Percentiles rank a stretch among this genome's conserved stretches.
phyloP scores from a whole-genome alignment of 2,113 vertebrate genomes.

The Sphaerodactylus townsendi region DNA sequence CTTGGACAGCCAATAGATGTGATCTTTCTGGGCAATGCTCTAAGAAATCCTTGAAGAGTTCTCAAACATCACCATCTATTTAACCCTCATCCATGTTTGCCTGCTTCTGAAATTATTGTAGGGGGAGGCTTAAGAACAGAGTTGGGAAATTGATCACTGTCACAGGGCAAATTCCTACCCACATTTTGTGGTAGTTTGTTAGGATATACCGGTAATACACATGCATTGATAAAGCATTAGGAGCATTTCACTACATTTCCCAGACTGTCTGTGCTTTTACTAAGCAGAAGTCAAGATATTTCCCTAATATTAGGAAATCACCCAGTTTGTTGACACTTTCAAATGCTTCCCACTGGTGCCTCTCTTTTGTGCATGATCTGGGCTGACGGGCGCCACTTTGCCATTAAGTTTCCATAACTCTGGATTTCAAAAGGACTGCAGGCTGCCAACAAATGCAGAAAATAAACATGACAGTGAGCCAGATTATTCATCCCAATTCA shows the following conservation, averaged over 20 bases:
- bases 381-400: neutral
- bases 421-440: slow-evolving; percentile 13
- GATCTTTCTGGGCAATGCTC: too few species aligned
- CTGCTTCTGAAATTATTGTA: too few species aligned
- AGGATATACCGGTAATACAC: too few species aligned
- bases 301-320: neutral
- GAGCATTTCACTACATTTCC: neutral
- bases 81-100: too few species aligned
- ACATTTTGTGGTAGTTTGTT: too few species aligned
- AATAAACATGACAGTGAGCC: slow-evolving; percentile 41
- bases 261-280: neutral
- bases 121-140: too few species aligned
- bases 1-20: too few species aligned
- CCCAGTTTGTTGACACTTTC: neutral
- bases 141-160: too few species aligned
- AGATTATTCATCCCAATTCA: slow-evolving; percentile 27
- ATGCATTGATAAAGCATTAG: too few species aligned
- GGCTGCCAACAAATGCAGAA: slow-evolving; percentile 37
- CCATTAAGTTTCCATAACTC: neutral
- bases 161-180: too few species aligned
- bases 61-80: too few species aligned
- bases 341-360: neutral
- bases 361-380: neutral
- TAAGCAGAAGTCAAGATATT: neutral
- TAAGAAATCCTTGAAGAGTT: too few species aligned